Percentiles rank a stretch among this genome's conserved stretches.
phyloP scores from a whole-genome alignment of 2,888 invertebrate species.

The Pristionchus mayeri region DNA sequence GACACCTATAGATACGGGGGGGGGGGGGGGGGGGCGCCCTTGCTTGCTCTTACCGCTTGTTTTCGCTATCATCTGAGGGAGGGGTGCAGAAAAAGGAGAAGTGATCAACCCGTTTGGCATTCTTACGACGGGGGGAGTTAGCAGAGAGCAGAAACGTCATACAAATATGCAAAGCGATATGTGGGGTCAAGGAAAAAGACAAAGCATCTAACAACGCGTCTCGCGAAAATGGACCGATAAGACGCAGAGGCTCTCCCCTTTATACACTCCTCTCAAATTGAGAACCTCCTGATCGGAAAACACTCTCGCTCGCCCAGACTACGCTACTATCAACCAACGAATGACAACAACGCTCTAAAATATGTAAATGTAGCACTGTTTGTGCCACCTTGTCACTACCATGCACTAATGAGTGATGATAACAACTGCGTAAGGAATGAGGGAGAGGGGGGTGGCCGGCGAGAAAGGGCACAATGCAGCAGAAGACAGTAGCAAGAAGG shows the following conservation, averaged over 20 bases:
- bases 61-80: neutral
- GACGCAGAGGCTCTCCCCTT: no score
- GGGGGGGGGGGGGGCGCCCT: neutral
- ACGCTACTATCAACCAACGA: neutral
- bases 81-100: neutral
- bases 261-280: neutral
- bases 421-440: constrained; percentile 36
- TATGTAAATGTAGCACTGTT: constrained; percentile 2
- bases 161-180: neutral
- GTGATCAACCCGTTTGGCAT: constrained; percentile 35
- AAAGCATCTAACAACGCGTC: neutral
- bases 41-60: constrained; percentile 18
- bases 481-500: neutral
- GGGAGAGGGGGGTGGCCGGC: neutral
- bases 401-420: constrained; percentile 36
- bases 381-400: neutral
- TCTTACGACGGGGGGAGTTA: neutral
- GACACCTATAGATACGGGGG: neutral
- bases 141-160: neutral
- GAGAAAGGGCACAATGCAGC: neutral
- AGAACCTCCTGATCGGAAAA: no score
- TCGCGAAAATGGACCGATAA: neutral
- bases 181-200: neutral
- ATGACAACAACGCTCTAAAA: neutral
- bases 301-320: neutral